Conservation (phyloP, 92 coral and sea anemone species). For the Porites cylindrica region DNA sequence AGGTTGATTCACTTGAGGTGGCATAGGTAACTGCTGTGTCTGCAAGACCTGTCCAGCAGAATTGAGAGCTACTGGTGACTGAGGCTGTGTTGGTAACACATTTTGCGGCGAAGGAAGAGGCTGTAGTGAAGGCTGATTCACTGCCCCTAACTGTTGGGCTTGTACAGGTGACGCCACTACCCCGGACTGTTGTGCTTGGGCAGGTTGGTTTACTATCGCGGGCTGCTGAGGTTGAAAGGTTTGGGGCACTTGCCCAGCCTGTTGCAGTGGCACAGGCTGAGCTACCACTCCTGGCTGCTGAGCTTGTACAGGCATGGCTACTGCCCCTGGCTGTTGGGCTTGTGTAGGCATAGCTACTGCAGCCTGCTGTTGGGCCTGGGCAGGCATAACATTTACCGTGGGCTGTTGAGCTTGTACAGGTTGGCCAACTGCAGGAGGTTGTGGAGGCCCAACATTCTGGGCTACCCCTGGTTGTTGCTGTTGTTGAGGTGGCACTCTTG, state of each 20-base stretch:
- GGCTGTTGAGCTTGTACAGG: not conserved
- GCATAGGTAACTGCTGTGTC: not conserved
- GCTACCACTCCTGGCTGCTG: not conserved
- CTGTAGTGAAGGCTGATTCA: not conserved
- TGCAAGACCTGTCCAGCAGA: not conserved
- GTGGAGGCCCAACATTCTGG: not conserved
- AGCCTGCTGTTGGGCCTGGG: no score
- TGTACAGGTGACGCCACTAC: not conserved
- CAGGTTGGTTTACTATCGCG: not conserved
- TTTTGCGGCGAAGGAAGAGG: slow-evolving; percentile 1
- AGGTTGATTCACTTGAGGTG: slow-evolving; percentile 14
- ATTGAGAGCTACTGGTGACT: not conserved
- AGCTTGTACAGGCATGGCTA: not conserved
- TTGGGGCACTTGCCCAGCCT: not conserved
- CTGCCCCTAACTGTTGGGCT: not conserved
- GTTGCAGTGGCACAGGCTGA: not conserved
- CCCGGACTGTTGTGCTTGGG: not conserved
- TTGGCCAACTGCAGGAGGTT: not conserved
- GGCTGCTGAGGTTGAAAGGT: not conserved
- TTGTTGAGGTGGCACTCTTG: no score
- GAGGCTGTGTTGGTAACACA: not conserved
- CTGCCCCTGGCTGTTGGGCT: not conserved
- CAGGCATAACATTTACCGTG: not conserved
- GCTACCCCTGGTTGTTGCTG: no score
- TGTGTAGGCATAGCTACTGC: no score